Conservation (phyloP, 1,140 invertebrate genomes). For the Temnothorax longispinosus region DNA sequence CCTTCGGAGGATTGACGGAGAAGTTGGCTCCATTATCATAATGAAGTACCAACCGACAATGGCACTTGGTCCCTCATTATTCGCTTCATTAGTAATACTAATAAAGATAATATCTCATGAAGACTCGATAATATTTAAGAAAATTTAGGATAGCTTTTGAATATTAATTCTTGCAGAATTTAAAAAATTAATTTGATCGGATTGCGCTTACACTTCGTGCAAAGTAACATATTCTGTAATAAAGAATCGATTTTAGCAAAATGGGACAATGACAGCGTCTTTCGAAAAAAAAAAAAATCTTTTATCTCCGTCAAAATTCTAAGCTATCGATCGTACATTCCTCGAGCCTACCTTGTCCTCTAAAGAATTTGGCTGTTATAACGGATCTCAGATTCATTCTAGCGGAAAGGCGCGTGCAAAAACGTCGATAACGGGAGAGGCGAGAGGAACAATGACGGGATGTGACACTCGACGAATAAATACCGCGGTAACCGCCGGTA, state of each 20-base stretch:
- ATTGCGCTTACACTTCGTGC: too few species aligned
- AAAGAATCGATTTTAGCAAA: not conserved
- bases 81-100: conserved; percentile 5
- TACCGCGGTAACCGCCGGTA: conserved; percentile 39
- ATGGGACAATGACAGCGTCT: not conserved
- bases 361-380: conserved; percentile 4
- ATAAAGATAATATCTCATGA: conserved; percentile 2
- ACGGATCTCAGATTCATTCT: conserved; percentile 23
- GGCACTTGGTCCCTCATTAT: not conserved
- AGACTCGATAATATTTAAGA: not conserved
- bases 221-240: not conserved
- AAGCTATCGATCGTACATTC: not conserved
- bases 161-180: not conserved
- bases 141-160: not conserved
- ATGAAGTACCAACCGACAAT: not conserved
- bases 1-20: not conserved
- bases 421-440: conserved; percentile 41
- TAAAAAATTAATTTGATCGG: not conserved
- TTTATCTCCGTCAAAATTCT: not conserved
- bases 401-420: conserved; percentile 43
- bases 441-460: conserved; percentile 54
- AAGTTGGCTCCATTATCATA: not conserved
- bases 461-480: conserved; percentile 61
- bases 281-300: not conserved
- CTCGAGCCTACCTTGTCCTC: not conserved